Base-by-base conservation (phyloP, 2,113 vertebrate genomes). In the Rynchops niger region DNA sequence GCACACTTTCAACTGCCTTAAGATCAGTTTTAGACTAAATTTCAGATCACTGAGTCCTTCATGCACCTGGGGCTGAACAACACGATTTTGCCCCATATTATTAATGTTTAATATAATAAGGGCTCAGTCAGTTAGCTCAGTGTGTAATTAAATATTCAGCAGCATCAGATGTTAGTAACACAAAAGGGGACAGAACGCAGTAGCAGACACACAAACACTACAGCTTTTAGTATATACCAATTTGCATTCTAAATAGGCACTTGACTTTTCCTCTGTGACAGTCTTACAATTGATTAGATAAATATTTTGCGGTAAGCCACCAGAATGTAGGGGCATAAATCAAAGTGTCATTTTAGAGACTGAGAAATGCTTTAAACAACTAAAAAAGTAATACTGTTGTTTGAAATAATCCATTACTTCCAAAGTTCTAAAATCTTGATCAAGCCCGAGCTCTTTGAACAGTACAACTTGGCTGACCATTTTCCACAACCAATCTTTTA, bases 191-290 rank as follows among this genome's bases (percentile, higher is more conserved):
- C 53, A 80, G 87, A 88, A 81, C 25, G 15, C 38, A 62, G 30
- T 32, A 50, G 62, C 40, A 92, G 90, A 49, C 71, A 82, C 34
- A 82, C 43, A 92, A 86, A 92, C 72, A 78, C 80, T 70, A 77
- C 49, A 94, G 85, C 67, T 81, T 90, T 95, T 50, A 53, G 43
- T 70, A 72, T 72, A 77, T 43, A 77, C 32, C 58, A 88, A 47
- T 93, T 93, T 93, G 66, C 84, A 97, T 96, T 90, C 70, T 76
- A 90, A 95, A 94, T 83, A 94, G 66, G 36, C 84, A 79, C 70
- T 96, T 96, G 96, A 93, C 87, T 96, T 96, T 95, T 94, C 71
- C 50, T 95, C 85, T 83, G 62, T 96, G 93, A 82, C 82, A 90
- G 59, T 70, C 80, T 58, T 82, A 82, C 82, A 93, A 92, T 65